Percentiles rank a stretch among this genome's conserved stretches.
Evolutionary conservation across 2,888 invertebrate species (phyloP).

Genomic region (Lepidochitona cinerea): DNA sequence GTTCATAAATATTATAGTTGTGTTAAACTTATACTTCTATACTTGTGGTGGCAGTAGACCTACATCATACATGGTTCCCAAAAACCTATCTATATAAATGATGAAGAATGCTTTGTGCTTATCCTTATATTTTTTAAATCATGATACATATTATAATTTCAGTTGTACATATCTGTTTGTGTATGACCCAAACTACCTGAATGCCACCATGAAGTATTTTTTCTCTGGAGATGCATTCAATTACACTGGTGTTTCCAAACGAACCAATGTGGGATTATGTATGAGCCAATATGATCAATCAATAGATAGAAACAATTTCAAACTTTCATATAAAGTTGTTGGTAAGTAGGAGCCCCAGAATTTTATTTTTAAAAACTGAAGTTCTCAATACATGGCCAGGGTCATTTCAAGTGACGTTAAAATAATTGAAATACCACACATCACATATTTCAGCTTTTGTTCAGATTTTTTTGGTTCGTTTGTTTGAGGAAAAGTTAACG

Average conservation of each 20-base stretch:
- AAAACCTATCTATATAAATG: too few species aligned
- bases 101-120: too few species aligned
- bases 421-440: too few species aligned
- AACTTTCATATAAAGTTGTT: background rate
- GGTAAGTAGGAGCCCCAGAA: background rate
- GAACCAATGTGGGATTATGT: background rate
- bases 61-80: too few species aligned
- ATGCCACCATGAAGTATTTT: constrained; percentile 25
- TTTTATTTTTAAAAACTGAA: background rate
- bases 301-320: background rate
- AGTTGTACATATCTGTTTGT: constrained; percentile 46
- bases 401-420: too few species aligned
- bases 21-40: too few species aligned
- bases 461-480: too few species aligned
- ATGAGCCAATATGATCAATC: background rate
- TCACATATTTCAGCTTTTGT: too few species aligned
- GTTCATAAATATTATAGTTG: too few species aligned
- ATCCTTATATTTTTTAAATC: background rate
- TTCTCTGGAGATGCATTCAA: background rate
- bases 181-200: constrained; percentile 44
- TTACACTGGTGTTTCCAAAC: background rate
- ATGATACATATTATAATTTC: constrained; percentile 12
- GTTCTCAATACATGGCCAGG: too few species aligned
- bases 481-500: too few species aligned
- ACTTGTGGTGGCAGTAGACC: too few species aligned